Base-by-base conservation (phyloP, 1,140 invertebrate genomes). In the Aphis craccivora region DNA sequence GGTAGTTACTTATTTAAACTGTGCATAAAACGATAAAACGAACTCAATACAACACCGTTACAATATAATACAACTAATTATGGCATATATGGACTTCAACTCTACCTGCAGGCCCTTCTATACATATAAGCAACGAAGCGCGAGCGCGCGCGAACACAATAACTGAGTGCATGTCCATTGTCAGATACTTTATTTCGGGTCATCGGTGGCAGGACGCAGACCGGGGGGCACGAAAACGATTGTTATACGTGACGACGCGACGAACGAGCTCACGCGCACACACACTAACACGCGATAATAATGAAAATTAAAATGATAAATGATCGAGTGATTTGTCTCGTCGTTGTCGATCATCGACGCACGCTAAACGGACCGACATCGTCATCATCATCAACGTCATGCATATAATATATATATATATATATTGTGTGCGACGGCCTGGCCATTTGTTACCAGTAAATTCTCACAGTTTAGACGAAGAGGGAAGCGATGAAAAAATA, bases 291-390 rank as follows among this genome's bases (percentile, higher is more conserved):
- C 51, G 37, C 37, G 53, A 90, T 90, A 90, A 90, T 90, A 90
- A 90, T 90, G 40, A 37, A 90, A 90, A 90, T 67, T 90, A 90
- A 90, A 90, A 90, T 90, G 89, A 90, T 90, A 90, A 90, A 90
- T 90, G 89, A 90, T 90, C 89, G 14, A 43, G 89, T 67, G 89
- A 90, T 90, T 90, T 90, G 89, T 90, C 89, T 90, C 37, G 55
- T 90, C 53, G 89, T 43, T 25, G 89, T 90, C 89, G 53, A 90
- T 90, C 37, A 25, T 25, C 53, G 55, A 67, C 89, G 51, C 48
- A 53, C 88, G 88, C 51, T 90, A 67, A 90, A 90, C 53, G 89
- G 89, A 67, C 53, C 37, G 37, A 23, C 89, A 37, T 25, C 53
- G 37, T 55, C 51, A 40, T 40, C 88, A 60, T 60, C 88, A 90